phyloP scores from a whole-genome alignment of 2,888 invertebrate genomes.

The Hypena proboscidalis region DNA sequence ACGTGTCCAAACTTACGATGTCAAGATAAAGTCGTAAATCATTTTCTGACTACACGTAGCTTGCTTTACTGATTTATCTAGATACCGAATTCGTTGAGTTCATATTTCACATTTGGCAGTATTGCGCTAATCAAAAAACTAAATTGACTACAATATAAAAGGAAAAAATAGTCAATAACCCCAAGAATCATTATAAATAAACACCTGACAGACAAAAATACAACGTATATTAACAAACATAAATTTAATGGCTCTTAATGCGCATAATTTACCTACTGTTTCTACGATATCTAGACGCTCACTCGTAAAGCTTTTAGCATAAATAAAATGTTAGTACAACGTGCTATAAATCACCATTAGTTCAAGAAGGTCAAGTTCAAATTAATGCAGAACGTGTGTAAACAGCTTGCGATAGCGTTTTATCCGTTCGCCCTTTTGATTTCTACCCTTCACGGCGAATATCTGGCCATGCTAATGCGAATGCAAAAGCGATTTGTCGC shows the following conservation, averaged over 20 bases:
- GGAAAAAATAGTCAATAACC: too few relatives aligned
- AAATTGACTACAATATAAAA: too few relatives aligned
- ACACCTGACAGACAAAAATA: not conserved
- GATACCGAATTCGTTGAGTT: too few relatives aligned
- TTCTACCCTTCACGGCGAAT: conserved; percentile 52
- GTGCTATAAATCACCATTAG: conserved; percentile 45
- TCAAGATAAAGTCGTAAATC: conserved; percentile 8
- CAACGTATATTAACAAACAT: conserved; percentile 12
- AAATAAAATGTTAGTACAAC: conserved; percentile 43
- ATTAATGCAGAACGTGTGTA: conserved; percentile 70
- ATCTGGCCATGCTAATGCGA: conserved; percentile 70
- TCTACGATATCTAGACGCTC: conserved; percentile 20
- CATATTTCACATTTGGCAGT: too few relatives aligned
- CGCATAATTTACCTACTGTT: conserved; percentile 38
- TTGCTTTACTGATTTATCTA: too few relatives aligned
- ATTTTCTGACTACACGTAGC: conserved; percentile 11
- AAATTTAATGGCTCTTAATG: conserved; percentile 27
- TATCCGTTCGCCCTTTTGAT: conserved; percentile 71
- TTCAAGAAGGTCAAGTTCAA: conserved; percentile 62
- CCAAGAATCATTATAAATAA: not conserved
- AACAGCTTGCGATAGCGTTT: conserved; percentile 44
- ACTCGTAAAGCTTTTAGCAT: conserved; percentile 43
- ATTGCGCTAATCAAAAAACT: too few relatives aligned
- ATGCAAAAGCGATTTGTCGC: conserved; percentile 78
- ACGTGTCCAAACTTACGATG: conserved; percentile 35